Evolutionary conservation across 30 jellyfish, hydroid and myxozoan genomes (phyloP).

Genomic region (Clytia hemisphaerica): DNA sequence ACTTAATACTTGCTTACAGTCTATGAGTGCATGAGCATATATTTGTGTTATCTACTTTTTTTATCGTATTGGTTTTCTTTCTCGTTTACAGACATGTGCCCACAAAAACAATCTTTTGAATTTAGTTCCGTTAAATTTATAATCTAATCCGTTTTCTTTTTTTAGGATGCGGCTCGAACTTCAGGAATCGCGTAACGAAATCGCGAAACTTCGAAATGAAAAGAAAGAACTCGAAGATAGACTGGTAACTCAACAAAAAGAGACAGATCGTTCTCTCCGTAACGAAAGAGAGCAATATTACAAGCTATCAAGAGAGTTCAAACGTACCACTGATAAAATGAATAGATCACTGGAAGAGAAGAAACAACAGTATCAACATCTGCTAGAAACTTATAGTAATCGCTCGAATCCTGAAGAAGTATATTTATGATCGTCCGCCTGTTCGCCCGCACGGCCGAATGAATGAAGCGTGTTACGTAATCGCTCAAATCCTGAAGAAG

Average conservation of each 20-base stretch:
- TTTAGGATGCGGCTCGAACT: constrained; percentile 72
- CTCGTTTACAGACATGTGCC: too few relatives aligned
- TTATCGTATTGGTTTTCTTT: too few relatives aligned
- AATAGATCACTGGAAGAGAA: constrained; percentile 38
- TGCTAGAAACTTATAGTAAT: constrained; percentile 6
- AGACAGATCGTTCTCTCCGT: constrained; percentile 50
- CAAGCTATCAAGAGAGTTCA: constrained; percentile 67
- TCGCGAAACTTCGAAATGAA: constrained; percentile 48
- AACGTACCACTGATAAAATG: constrained; percentile 59
- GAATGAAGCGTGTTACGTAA: too few relatives aligned
- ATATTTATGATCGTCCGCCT: too few relatives aligned
- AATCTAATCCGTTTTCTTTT: not conserved
- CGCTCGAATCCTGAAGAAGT: too few relatives aligned
- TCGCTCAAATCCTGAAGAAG: too few relatives aligned
- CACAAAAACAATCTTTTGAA: too few relatives aligned
- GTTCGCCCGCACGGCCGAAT: too few relatives aligned
- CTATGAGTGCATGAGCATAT: too few relatives aligned
- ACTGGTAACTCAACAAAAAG: constrained; percentile 61
- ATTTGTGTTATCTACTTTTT: too few relatives aligned
- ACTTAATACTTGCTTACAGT: too few relatives aligned
- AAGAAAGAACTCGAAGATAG: constrained; percentile 55
- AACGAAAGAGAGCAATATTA: constrained; percentile 45
- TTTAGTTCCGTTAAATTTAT: not conserved
- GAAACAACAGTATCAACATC: constrained; percentile 21
- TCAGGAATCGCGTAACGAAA: constrained; percentile 53